Percentiles rank a stretch among this genome's conserved stretches.
These are phyloP conservation scores for Trileptium ribeirensis DNA, from an alignment of 2,888 invertebrate genomes.

Conservation along the genomic window DNA sequence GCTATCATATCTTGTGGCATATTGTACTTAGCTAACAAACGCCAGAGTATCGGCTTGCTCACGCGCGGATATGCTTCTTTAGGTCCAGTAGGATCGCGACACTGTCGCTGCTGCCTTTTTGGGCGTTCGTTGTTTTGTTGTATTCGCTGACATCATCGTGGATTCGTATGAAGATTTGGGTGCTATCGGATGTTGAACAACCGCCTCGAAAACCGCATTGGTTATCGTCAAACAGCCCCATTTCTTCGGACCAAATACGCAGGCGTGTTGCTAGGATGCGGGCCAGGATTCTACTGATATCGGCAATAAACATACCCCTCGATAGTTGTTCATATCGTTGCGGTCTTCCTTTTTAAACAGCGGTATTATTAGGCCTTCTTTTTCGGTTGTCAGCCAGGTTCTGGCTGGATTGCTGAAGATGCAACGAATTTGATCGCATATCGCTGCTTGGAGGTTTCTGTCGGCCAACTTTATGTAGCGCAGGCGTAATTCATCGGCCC, in stretches of 20 bases:
- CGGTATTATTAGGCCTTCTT: not conserved
- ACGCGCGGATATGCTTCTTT: not conserved
- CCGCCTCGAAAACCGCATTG: not conserved
- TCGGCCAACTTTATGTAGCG: not conserved
- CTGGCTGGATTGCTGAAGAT: not conserved
- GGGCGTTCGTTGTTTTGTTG: not conserved
- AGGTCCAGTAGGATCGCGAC: not conserved
- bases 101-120: not conserved
- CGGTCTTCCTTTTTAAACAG: not conserved
- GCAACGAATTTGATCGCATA: not conserved
- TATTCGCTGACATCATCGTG: not conserved
- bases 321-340: not conserved
- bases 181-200: not conserved
- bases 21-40: not conserved
- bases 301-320: too few relatives aligned
- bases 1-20: not conserved
- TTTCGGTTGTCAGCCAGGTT: not conserved
- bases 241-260: not conserved
- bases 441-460: not conserved
- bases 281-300: not conserved
- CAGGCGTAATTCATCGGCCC: not conserved
- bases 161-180: not conserved
- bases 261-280: not conserved
- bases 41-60: not conserved
- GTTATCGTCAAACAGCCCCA: not conserved